Percentiles rank a stretch among this genome's conserved stretches.
Evolutionary conservation across 2,888 invertebrate genomes (phyloP).

Genomic region (Drosophila eohydei): DNA sequence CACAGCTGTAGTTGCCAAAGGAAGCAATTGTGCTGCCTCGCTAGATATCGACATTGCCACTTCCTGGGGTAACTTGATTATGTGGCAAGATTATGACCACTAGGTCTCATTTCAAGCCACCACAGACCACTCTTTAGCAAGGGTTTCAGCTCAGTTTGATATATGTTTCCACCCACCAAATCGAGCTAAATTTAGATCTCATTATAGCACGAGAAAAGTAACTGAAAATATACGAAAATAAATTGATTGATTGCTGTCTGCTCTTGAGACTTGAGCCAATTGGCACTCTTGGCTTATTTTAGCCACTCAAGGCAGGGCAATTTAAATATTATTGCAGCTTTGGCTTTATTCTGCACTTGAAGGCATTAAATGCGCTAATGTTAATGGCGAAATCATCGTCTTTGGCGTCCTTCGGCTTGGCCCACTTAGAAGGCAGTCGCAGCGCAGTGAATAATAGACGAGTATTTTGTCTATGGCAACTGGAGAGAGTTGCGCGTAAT

Average conservation of each 20-base stretch:
- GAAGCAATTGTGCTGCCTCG: no score
- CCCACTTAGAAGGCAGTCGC: constrained; percentile 25
- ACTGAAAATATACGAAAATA: neutral
- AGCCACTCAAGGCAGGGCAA: constrained; percentile 17
- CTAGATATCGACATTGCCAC: no score
- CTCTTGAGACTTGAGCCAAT: neutral
- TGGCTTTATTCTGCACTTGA: constrained; percentile 32
- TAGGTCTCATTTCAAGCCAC: no score
- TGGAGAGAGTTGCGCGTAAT: constrained; percentile 67
- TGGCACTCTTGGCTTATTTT: neutral
- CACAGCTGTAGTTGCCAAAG: no score
- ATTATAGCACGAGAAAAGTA: neutral
- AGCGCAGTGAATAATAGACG: constrained; percentile 52
- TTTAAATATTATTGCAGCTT: constrained; percentile 20
- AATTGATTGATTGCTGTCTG: constrained; percentile 10
- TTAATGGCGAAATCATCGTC: constrained; percentile 39
- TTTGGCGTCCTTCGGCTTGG: neutral
- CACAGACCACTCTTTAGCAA: no score
- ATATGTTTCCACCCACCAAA: no score
- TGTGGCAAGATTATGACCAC: no score
- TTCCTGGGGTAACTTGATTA: no score
- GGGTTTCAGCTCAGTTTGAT: no score
- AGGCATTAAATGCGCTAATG: constrained; percentile 38
- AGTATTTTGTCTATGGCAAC: constrained; percentile 53
- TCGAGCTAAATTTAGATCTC: neutral